Percentiles rank a stretch among this genome's conserved stretches.
Conservation (phyloP, 2,888 invertebrate species). For the Trachelus stipa region DNA sequence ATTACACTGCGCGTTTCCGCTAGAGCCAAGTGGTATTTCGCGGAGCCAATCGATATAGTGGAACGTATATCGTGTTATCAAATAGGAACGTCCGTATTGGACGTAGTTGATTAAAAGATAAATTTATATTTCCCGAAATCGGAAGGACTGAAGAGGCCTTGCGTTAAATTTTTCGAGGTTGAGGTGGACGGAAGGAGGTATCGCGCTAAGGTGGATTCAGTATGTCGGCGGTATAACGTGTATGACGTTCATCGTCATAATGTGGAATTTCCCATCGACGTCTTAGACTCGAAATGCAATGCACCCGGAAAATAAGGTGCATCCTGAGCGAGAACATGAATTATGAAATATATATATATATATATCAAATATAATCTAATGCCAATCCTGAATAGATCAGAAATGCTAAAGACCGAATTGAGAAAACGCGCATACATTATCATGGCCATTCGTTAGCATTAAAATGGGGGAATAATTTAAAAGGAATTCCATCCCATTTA, state of each 20-base stretch:
- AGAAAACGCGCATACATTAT: not conserved
- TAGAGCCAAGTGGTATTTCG: not conserved
- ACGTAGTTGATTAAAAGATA: not conserved
- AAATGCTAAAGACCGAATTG: not conserved
- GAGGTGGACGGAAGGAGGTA: not conserved
- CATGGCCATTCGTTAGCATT: not conserved
- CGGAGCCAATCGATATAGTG: not conserved
- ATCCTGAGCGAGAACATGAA: not conserved
- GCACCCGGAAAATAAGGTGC: not conserved
- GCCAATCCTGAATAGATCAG: not conserved
- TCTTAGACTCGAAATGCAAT: not conserved
- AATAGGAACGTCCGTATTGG: constrained; percentile 20
- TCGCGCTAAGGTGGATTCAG: not conserved
- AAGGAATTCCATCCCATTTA: not conserved
- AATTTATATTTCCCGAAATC: not conserved
- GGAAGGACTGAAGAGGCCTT: not conserved
- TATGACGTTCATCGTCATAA: too few relatives aligned
- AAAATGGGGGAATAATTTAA: not conserved
- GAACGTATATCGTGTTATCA: constrained; percentile 13
- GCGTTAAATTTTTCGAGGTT: not conserved
- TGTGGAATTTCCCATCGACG: not conserved
- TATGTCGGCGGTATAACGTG: not conserved
- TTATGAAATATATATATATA: too few relatives aligned
- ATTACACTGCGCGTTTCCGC: not conserved
- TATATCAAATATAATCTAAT: not conserved